Evolutionary conservation across 2,797 vertebrate species (phyloP).

Genomic region (Menidia menidia): DNA sequence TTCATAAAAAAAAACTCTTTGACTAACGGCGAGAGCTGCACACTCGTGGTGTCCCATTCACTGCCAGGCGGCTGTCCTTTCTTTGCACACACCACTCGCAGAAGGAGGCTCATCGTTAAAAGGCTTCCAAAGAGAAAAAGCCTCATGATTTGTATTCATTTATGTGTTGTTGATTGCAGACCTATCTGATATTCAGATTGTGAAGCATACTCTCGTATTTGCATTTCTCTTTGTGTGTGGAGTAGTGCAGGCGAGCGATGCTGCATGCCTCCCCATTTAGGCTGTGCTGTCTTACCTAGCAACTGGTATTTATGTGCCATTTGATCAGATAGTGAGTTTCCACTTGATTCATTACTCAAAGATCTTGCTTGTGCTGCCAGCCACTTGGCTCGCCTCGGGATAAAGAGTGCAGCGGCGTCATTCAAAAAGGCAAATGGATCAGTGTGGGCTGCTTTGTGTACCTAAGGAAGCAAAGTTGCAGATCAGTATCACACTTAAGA

Average conservation of each 20-base stretch:
- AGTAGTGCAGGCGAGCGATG: constrained; percentile 16
- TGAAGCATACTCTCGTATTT: constrained; percentile 8
- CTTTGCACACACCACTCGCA: constrained; percentile 12
- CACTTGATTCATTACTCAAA: constrained; percentile 41
- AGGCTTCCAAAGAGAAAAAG: constrained; percentile 36
- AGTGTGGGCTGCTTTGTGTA: constrained; percentile 22
- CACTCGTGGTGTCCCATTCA: constrained; percentile 56
- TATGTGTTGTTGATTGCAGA: constrained; percentile 20
- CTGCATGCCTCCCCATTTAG: constrained; percentile 8
- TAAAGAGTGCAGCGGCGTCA: constrained; percentile 13
- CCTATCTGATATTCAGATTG: constrained; percentile 24
- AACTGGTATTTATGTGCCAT: constrained; percentile 25
- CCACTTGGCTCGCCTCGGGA: constrained; percentile 31
- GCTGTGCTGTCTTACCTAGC: constrained; percentile 16
- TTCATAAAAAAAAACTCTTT: constrained; percentile 57
- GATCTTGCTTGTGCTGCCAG: constrained; percentile 27
- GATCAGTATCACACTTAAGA: constrained; percentile 29
- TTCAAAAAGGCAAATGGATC: constrained; percentile 33
- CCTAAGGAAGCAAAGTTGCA: constrained; percentile 32
- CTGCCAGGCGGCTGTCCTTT: constrained; percentile 49
- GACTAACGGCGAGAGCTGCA: constrained; percentile 46
- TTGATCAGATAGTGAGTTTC: constrained; percentile 54
- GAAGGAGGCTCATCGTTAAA: constrained; percentile 43
- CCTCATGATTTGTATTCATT: constrained; percentile 16
- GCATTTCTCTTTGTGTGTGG: constrained; percentile 2